Evolutionary conservation across 1,140 invertebrate genomes (phyloP).

Genomic region (Euglossa dilemma): DNA sequence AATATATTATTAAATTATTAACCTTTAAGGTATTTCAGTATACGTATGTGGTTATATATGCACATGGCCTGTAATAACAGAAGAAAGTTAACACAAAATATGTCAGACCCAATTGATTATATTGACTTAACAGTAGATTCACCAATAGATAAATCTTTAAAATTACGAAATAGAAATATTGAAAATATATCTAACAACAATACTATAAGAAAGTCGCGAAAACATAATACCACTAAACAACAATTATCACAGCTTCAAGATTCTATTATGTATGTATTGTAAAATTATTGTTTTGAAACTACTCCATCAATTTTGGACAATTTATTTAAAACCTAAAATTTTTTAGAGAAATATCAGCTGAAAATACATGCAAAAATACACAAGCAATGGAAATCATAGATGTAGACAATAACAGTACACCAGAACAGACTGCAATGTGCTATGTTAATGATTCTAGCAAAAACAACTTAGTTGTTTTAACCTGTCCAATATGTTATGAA

Average conservation of each 20-base stretch:
- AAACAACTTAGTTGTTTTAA: constrained; percentile 18
- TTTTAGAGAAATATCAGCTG: constrained; percentile 17
- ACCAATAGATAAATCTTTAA: constrained; percentile 27
- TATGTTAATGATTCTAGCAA: background rate
- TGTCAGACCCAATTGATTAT: constrained; percentile 42
- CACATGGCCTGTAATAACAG: background rate
- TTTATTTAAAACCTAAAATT: background rate
- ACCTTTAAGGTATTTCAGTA: background rate
- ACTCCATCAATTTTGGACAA: background rate
- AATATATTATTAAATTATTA: background rate
- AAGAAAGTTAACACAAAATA: background rate
- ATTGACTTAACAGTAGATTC: constrained; percentile 69
- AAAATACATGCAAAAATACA: background rate
- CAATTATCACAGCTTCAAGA: background rate
- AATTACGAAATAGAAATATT: background rate
- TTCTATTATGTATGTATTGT: constrained; percentile 21
- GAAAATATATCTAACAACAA: background rate
- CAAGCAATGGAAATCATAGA: constrained; percentile 37
- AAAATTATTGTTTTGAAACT: background rate
- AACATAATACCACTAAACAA: background rate
- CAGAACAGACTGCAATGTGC: background rate
- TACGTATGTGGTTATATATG: background rate
- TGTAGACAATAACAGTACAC: constrained; percentile 34
- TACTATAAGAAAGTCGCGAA: background rate
- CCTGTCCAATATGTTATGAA: constrained; percentile 71